Conservation (phyloP, 2,888 invertebrate species). For the Netelia inedita region DNA sequence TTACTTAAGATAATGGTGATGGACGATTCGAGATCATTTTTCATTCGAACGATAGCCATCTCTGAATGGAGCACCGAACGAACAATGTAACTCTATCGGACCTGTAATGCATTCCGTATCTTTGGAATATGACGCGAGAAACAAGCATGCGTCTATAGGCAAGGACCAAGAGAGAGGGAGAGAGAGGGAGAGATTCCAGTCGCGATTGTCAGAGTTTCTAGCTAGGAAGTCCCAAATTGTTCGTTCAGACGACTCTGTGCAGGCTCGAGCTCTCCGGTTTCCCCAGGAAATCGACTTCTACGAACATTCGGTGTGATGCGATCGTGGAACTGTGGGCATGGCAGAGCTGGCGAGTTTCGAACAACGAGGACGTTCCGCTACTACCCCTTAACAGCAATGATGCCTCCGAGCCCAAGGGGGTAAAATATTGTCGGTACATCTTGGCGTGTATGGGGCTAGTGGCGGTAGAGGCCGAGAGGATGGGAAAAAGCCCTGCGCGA, state of each 20-base stretch:
- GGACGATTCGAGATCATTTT: neutral
- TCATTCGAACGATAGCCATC: neutral
- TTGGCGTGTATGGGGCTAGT: constrained; percentile 20
- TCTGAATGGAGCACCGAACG: neutral
- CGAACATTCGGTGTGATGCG: constrained; percentile 37
- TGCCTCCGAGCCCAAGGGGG: constrained; percentile 41
- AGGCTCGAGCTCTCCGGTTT: constrained; percentile 12
- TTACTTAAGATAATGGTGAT: neutral
- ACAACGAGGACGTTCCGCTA: constrained; percentile 63
- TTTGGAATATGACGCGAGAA: constrained; percentile 7
- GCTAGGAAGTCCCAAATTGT: constrained; percentile 48
- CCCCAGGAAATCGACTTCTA: constrained; percentile 64
- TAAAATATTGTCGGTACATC: constrained; percentile 62
- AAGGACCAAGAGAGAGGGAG: constrained; percentile 11
- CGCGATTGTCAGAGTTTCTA: constrained; percentile 29
- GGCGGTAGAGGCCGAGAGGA: constrained; percentile 27
- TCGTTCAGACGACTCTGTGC: constrained; percentile 32
- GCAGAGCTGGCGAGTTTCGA: constrained; percentile 44
- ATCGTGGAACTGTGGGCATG: constrained; percentile 54
- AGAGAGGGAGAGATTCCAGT: constrained; percentile 1
- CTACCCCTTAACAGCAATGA: constrained; percentile 48
- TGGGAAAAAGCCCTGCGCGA: constrained; percentile 24
- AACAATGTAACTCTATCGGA: neutral
- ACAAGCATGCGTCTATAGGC: neutral
- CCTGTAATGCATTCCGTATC: neutral